Percentiles rank a stretch among this genome's conserved stretches.
phyloP scores from a whole-genome alignment of 2,113 vertebrate genomes.

The Chloebia gouldiae region DNA sequence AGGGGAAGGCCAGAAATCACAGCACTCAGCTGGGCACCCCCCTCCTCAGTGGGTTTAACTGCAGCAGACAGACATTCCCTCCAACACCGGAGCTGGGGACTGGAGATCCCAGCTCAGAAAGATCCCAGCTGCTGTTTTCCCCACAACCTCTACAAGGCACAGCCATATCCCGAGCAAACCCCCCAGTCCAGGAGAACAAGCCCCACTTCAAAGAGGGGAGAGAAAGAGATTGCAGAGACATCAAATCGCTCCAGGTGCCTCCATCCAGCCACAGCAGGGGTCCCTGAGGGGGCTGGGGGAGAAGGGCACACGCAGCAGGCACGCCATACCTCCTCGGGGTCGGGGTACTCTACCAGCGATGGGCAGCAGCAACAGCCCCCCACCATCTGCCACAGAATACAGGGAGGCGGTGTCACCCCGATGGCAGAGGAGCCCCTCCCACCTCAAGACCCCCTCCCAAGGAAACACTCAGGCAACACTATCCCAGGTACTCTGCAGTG shows the following conservation, averaged over 20 bases:
- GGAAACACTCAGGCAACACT: not conserved
- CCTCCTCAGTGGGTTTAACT: not conserved
- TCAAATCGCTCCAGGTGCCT: not conserved
- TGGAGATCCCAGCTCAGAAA: not conserved
- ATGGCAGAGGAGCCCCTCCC: not conserved
- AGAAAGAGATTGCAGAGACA: not conserved
- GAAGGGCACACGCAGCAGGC: not conserved
- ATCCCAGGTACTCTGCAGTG: not conserved
- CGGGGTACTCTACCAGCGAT: slow-evolving; percentile 60
- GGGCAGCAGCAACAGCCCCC: slow-evolving; percentile 72
- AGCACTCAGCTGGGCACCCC: not conserved
- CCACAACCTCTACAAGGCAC: not conserved
- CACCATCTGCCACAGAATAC: slow-evolving; percentile 69
- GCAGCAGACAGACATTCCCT: not conserved
- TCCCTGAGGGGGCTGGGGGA: not conserved
- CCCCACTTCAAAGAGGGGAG: not conserved
- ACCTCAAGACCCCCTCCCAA: not conserved
- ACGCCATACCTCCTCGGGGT: slow-evolving; percentile 58
- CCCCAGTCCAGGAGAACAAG: not conserved
- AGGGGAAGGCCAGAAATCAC: not conserved
- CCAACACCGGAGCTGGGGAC: rapidly evolving
- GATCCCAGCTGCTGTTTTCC: rapidly evolving
- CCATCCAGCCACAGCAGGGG: not conserved
- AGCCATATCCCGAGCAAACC: not conserved
- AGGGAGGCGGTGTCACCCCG: slow-evolving; percentile 35